Evolutionary conservation across 2,113 vertebrate species (phyloP).

Genomic region (Leptobrachium ailaonicum): DNA sequence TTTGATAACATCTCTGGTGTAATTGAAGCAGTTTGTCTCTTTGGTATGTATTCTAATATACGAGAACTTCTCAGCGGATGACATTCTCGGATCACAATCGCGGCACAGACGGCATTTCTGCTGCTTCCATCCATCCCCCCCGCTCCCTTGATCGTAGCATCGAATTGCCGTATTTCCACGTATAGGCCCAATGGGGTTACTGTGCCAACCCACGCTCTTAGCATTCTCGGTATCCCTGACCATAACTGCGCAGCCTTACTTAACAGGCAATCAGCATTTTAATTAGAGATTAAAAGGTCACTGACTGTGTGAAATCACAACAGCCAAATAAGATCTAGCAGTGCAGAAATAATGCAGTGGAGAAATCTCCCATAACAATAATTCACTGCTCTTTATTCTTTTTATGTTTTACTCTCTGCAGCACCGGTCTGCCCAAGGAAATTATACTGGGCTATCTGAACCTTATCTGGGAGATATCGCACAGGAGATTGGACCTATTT

Average conservation of each 20-base stretch:
- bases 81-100: slow-evolving; percentile 14
- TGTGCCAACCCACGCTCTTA: slow-evolving; percentile 74
- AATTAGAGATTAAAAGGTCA: slow-evolving; percentile 84
- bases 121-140: background rate
- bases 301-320: slow-evolving; percentile 78
- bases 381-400: slow-evolving; percentile 56
- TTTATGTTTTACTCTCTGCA: slow-evolving; percentile 43
- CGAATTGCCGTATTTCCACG: slow-evolving; percentile 31
- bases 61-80: slow-evolving; percentile 20
- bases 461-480: slow-evolving; percentile 14
- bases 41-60: slow-evolving; percentile 40
- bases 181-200: slow-evolving; percentile 69
- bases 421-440: slow-evolving; percentile 42
- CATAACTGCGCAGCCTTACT: slow-evolving; percentile 76
- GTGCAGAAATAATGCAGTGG: slow-evolving; percentile 79
- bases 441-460: slow-evolving; percentile 28
- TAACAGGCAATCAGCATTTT: slow-evolving; percentile 83
- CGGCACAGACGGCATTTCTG: background rate
- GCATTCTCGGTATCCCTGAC: slow-evolving; percentile 74
- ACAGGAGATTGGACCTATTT: slow-evolving; percentile 19
- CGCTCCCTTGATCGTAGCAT: slow-evolving; percentile 50
- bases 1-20: slow-evolving; percentile 48
- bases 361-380: slow-evolving; percentile 73
- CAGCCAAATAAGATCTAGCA: slow-evolving; percentile 79
- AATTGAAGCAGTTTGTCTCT: slow-evolving; percentile 48